A percentile compares a stretch with the other conserved stretches of the same genome.
Evolutionary conservation across 53 echinoderm and acorn worm species (phyloP).

Genomic region (Luidia sarsii): DNA sequence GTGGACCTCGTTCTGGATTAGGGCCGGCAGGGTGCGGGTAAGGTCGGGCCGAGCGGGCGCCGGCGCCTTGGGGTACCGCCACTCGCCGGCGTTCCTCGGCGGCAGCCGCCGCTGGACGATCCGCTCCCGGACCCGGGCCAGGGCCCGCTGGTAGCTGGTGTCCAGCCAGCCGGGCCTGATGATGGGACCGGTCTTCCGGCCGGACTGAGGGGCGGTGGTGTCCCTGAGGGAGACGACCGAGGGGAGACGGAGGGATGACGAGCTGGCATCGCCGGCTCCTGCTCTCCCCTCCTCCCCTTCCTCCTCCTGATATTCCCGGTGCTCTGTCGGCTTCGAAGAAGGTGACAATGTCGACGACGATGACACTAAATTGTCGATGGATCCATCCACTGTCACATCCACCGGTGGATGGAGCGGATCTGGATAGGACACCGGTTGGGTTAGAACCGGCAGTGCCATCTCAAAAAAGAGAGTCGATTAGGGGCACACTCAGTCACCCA

Average conservation of each 20-base stretch:
- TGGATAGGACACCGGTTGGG: constrained; percentile 33
- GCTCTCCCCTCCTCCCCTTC: neutral
- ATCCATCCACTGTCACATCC: constrained; percentile 29
- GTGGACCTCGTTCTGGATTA: constrained; percentile 33
- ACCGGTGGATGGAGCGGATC: constrained; percentile 29
- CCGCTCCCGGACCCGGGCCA: constrained; percentile 70
- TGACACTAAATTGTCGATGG: too few relatives aligned
- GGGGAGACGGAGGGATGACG: neutral
- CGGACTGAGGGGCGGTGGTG: neutral
- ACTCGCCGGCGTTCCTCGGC: constrained; percentile 79
- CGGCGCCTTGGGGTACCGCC: constrained; percentile 89
- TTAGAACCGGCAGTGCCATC: constrained; percentile 41
- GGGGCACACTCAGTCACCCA: too few relatives aligned
- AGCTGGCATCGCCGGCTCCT: neutral
- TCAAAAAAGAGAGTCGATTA: too few relatives aligned
- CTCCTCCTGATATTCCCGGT: constrained; percentile 22
- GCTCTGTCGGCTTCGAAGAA: constrained; percentile 9
- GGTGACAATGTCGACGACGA: too few relatives aligned
- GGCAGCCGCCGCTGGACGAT: constrained; percentile 55
- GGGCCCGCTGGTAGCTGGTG: constrained; percentile 78
- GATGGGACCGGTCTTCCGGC: neutral
- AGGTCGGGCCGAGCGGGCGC: constrained; percentile 89
- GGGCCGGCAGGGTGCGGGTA: constrained; percentile 53
- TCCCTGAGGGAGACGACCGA: constrained; percentile 11
- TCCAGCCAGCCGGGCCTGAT: constrained; percentile 74